Percentiles rank a stretch among this genome's conserved stretches.
phyloP scores from a whole-genome alignment of 2,888 invertebrate species.

The Tetragonula carbonaria region DNA sequence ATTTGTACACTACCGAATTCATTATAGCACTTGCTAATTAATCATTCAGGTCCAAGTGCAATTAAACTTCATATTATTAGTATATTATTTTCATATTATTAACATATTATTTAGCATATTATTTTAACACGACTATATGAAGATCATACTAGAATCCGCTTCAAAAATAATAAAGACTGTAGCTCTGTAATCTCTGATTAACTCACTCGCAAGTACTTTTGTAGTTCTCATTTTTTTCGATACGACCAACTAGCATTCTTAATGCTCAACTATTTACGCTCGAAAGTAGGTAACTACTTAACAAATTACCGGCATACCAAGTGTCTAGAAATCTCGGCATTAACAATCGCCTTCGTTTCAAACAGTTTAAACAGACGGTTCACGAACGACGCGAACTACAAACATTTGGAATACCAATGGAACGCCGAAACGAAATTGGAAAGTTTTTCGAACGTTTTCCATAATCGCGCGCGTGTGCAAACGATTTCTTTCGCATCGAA shows the following conservation, averaged over 20 bases:
- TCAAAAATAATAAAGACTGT: neutral
- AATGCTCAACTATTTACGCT: neutral
- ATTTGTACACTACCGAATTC: neutral
- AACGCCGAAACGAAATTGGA: constrained; percentile 1
- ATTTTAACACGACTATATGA: neutral
- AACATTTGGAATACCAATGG: constrained; percentile 5
- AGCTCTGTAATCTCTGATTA: neutral
- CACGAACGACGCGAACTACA: neutral
- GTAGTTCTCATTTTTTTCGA: neutral
- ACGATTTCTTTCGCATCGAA: neutral
- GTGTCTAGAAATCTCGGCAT: constrained; percentile 1
- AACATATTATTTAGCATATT: neutral
- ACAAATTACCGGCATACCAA: neutral
- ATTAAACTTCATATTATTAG: neutral
- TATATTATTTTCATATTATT: neutral
- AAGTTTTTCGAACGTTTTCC: constrained; percentile 3
- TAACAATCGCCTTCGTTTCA: neutral
- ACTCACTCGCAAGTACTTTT: neutral
- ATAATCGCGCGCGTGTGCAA: neutral
- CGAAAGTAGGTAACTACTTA: neutral
- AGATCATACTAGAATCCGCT: neutral
- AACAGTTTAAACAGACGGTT: neutral
- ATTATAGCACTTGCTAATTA: neutral
- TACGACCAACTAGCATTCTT: neutral
- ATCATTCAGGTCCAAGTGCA: neutral